Evolutionary conservation across 1,140 invertebrate species (phyloP), one percentile per base, ranked within the genome.

Genomic region (Cylas formicarius): DNA sequence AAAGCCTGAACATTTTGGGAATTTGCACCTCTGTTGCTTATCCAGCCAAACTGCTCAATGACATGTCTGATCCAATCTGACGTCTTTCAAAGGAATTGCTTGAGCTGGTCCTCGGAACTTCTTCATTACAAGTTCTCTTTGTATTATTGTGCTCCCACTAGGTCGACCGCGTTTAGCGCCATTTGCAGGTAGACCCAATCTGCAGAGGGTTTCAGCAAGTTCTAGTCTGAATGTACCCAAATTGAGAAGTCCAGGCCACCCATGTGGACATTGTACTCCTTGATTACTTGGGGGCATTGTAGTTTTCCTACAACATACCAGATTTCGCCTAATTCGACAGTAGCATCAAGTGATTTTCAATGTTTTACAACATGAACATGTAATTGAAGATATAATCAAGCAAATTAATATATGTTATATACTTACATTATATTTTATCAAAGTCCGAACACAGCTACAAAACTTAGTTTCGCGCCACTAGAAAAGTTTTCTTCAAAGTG

Each of bases 171-270:
- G 19, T 39, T 39, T 39, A n/a, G 17, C 17, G 3, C 17, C 13
- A 24, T 3, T 29, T 31, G 17, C 27, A 17, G 27, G 10, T 18
- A 14, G 14, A 19, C 33, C 42, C 8, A 49, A 16, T 23, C n/a
- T n/a, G n/a, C n/a, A n/a, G n/a, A n/a, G n/a, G n/a, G n/a, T n/a
- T n/a, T n/a, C n/a, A 21, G 54, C 51, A 18, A 56, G 28, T 34
- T 54, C 42, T 2, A 42, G 11, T 13, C 52, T 18, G 34, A 57
- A 57, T 23, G 50, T 38, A 23, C 43, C 33, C 35, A 33, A 32
- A 22, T 21, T 43, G 4, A 37, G 18, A 6, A 26, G 46, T 70
- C 66, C 4, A 55, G 50, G n/a, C 50, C 49, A 17, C 50, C 50
- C 53, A 55, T 55, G 32, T 47, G 37, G 32, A 14, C 14, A 27